Conservation (phyloP, 2,113 vertebrate genomes). For the Rhegmatorhina hoffmannsi region DNA sequence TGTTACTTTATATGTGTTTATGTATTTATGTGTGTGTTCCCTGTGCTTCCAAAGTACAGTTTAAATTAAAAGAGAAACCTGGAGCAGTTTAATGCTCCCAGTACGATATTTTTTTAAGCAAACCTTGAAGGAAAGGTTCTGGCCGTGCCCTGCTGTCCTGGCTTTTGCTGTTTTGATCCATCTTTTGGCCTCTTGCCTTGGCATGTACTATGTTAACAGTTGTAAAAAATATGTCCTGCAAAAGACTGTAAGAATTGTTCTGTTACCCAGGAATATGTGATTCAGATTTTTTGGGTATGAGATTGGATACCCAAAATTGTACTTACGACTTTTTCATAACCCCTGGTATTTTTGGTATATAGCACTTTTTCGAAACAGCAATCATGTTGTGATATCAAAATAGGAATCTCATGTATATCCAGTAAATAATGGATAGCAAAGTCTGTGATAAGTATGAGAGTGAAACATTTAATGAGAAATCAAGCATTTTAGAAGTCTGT, state of each 20-base stretch:
- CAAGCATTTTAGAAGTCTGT: not conserved
- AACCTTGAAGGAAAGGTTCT: conserved; percentile 37
- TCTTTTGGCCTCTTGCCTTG: not conserved
- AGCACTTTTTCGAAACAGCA: not conserved
- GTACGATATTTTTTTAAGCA: not conserved
- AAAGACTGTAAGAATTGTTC: not conserved
- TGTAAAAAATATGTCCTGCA: not conserved
- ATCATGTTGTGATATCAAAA: not conserved
- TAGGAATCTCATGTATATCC: not conserved
- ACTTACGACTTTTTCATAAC: not conserved
- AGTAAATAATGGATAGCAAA: not conserved
- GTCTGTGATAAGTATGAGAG: not conserved
- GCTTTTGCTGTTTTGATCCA: not conserved
- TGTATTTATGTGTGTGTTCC: not conserved
- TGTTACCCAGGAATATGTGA: not conserved
- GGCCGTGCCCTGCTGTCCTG: not conserved
- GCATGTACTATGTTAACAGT: not conserved
- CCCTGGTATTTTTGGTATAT: not conserved
- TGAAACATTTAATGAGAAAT: not conserved
- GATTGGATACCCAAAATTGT: not conserved
- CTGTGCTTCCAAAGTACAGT: not conserved
- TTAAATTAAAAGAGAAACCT: conserved; percentile 53
- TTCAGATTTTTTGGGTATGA: not conserved
- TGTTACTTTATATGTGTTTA: not conserved
- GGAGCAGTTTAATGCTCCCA: conserved; percentile 40